phyloP scores from a whole-genome alignment of 2,888 invertebrate species.

The Ophion ventricosus region DNA sequence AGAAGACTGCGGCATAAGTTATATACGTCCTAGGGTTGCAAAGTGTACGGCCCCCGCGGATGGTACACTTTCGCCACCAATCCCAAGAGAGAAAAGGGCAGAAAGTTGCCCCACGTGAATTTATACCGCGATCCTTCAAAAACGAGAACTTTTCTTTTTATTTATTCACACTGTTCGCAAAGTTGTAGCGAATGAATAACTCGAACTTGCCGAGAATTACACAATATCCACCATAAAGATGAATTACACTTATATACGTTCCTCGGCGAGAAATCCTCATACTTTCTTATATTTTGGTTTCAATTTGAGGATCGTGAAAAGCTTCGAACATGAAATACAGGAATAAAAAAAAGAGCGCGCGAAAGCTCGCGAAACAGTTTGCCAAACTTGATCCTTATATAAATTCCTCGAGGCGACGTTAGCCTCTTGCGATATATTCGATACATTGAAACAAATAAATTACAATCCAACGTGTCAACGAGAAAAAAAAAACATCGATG shows the following conservation, averaged over 20 bases:
- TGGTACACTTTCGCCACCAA: not conserved
- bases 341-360: not conserved
- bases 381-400: constrained; percentile 18
- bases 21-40: constrained; percentile 45
- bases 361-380: constrained; percentile 42
- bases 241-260: constrained; percentile 35
- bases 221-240: constrained; percentile 41
- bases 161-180: constrained; percentile 12
- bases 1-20: constrained; percentile 38
- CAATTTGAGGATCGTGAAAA: constrained; percentile 57
- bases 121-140: constrained; percentile 49
- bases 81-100: constrained; percentile 10
- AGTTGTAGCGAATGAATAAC: constrained; percentile 33
- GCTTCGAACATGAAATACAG: constrained; percentile 29
- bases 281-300: constrained; percentile 44
- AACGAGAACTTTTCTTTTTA: constrained; percentile 32
- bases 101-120: constrained; percentile 12
- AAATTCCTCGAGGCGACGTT: constrained; percentile 1
- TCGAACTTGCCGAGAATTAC: constrained; percentile 36
- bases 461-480: constrained; percentile 3
- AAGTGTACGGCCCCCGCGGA: constrained; percentile 12
- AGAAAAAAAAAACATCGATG: constrained; percentile 7
- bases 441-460: too few species aligned
- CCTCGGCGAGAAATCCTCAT: constrained; percentile 4
- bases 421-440: too few species aligned